phyloP scores from a whole-genome alignment of 2,888 invertebrate genomes.

The Nomada flava region DNA sequence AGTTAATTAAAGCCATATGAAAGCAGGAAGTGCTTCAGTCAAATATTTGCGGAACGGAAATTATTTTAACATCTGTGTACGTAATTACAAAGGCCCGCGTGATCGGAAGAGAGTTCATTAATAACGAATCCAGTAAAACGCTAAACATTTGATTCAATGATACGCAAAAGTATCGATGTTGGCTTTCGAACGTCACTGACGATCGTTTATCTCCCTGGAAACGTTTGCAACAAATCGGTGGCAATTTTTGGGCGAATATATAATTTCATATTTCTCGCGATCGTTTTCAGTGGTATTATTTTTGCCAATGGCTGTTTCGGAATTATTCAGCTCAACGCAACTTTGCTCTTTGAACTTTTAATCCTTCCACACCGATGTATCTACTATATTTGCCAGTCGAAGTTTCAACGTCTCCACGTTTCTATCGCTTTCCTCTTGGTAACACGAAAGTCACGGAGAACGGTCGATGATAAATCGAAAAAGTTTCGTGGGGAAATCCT shows the following conservation, averaged over 20 bases:
- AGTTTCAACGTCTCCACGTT: conserved; percentile 12
- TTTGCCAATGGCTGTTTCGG: not conserved
- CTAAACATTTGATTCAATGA: too few species aligned
- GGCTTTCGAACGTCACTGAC: too few species aligned
- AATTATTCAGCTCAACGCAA: not conserved
- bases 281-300: too few species aligned
- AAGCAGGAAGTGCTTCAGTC: not conserved
- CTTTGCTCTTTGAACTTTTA: conserved; percentile 32
- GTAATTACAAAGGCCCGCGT: not conserved
- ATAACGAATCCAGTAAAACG: not conserved
- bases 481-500: conserved; percentile 47
- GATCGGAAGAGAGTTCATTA: not conserved
- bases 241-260: not conserved
- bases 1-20: conserved; percentile 15
- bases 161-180: not conserved
- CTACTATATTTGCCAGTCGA: conserved; percentile 31
- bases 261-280: not conserved
- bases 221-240: too few species aligned
- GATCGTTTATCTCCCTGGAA: too few species aligned
- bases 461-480: conserved; percentile 61
- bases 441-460: conserved; percentile 12
- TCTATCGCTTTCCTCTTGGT: not conserved
- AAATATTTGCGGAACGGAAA: conserved; percentile 29
- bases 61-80: not conserved
- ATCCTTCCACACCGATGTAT: conserved; percentile 27